Evolutionary conservation across 2,113 vertebrate species (phyloP), one percentile per base, ranked within the genome.

Genomic region (Heloderma charlesbogerti): DNA sequence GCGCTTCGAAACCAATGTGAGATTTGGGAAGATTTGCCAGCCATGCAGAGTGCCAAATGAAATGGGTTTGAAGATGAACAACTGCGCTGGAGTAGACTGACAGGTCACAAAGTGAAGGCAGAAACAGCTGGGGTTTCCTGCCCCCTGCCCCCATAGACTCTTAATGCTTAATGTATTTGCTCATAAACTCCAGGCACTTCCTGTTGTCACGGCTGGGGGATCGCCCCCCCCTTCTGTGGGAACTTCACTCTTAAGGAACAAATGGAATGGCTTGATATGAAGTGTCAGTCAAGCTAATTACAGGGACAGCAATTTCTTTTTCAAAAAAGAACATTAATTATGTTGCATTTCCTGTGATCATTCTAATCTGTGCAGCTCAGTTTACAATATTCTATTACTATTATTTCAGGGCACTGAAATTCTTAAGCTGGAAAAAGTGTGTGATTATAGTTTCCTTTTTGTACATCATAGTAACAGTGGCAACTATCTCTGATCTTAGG

Each of bases 261-360:
- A 96, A 96, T 95, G 95, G 92, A 90, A 90, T 90, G 91, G 94
- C 95, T 97, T 97, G 97, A 97, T 97, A 95, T 91, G 93, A 95
- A 94, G 92, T 95, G 97, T 98, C 98, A 97, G 92, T 98, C 97
- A 98, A 93, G 93, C 82, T 84, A 92, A 87, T 94, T 96, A 79
- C 54, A 88, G 69, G 31, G n/a, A 78, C 34, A 77, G 40, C 25
- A 60, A 3, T 91, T 87, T 93, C 96, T 94, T 51, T 60, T 60
- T 18, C 13, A 13, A 71, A 75, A 88, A 93, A 94, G 92, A 67
- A 57, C 40, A 82, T 94, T 96, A 96, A 96, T 97, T 97, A 95
- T 84, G 82, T 84, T 81, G 91, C 86, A 94, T 89, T 92, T 94
- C 89, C 92, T 94, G 72, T 84, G 89, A 96, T 95, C 63, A 0